These are phyloP conservation scores for Sternotherus odoratus DNA, from an alignment of 2,797 vertebrate genomes.

Conservation along the genomic window DNA sequence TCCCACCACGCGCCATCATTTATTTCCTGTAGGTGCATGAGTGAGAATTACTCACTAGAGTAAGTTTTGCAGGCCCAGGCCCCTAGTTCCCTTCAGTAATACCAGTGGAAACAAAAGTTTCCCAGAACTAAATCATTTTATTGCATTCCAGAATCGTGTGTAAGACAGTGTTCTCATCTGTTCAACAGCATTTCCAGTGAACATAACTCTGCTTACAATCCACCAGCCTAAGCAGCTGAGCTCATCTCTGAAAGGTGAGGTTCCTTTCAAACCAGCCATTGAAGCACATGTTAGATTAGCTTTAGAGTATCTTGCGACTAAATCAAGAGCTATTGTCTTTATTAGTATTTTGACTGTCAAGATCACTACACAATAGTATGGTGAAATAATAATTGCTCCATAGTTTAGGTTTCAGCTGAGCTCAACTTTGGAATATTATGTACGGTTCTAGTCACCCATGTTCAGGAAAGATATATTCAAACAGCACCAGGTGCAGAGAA, in stretches of 20 bases:
- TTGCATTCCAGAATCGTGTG: constrained; percentile 77
- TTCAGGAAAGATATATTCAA: not conserved
- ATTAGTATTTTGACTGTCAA: not conserved
- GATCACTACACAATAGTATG: not conserved
- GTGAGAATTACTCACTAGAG: not conserved
- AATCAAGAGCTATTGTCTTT: constrained; percentile 4
- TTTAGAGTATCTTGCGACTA: not conserved
- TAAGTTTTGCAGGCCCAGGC: constrained; percentile 42
- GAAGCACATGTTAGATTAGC: not conserved
- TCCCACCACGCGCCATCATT: not conserved
- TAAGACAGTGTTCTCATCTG: constrained; percentile 73
- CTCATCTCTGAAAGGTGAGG: constrained; percentile 37
- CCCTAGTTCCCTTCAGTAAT: constrained; percentile 41
- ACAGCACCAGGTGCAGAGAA: not conserved
- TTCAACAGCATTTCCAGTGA: constrained; percentile 53
- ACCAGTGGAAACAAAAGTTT: constrained; percentile 61
- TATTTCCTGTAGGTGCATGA: not conserved
- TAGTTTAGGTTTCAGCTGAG: not conserved
- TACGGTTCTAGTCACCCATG: not conserved
- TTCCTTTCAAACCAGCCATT: constrained; percentile 29
- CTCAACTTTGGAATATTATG: not conserved
- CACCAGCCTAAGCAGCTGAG: constrained; percentile 10
- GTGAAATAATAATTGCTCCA: not conserved
- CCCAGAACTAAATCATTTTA: constrained; percentile 75
- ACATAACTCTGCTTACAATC: constrained; percentile 37